phyloP scores from a whole-genome alignment of 2,888 invertebrate genomes.

The Philopedon plagiatum region DNA sequence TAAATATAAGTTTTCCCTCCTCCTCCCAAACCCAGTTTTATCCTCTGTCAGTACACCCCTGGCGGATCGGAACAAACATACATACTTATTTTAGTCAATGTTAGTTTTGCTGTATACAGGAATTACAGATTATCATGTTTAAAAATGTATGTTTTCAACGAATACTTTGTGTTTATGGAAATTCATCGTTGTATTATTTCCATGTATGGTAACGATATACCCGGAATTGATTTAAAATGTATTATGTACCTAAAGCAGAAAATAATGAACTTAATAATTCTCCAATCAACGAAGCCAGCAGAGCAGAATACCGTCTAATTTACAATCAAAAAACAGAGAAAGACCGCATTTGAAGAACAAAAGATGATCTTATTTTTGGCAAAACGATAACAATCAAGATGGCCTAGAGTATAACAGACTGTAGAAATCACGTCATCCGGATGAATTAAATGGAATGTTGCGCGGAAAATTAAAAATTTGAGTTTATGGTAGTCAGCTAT shows the following conservation, averaged over 20 bases:
- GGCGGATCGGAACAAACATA: too few relatives aligned
- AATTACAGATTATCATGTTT: too few relatives aligned
- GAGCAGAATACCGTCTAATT: conserved; percentile 37
- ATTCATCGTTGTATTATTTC: not conserved
- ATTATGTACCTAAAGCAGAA: conserved; percentile 2
- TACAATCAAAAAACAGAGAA: conserved; percentile 10
- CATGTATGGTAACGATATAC: not conserved
- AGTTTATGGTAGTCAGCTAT: too few relatives aligned
- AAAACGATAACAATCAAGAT: conserved; percentile 19
- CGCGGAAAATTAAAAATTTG: not conserved
- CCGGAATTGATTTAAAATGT: not conserved
- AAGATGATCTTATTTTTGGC: conserved; percentile 11
- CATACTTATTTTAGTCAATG: too few relatives aligned
- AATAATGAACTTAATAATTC: conserved; percentile 28
- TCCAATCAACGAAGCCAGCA: conserved; percentile 25
- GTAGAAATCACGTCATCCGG: not conserved
- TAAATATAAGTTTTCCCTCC: too few relatives aligned
- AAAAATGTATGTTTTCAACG: too few relatives aligned
- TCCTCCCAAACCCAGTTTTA: too few relatives aligned
- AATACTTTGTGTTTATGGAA: too few relatives aligned
- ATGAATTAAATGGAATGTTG: conserved; percentile 5
- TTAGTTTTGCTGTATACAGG: too few relatives aligned
- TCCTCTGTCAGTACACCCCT: too few relatives aligned
- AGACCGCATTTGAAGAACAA: conserved; percentile 20
- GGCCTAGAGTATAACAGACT: conserved; percentile 12